phyloP scores from a whole-genome alignment of 2,113 vertebrate genomes.

The Phrynosoma platyrhinos region DNA sequence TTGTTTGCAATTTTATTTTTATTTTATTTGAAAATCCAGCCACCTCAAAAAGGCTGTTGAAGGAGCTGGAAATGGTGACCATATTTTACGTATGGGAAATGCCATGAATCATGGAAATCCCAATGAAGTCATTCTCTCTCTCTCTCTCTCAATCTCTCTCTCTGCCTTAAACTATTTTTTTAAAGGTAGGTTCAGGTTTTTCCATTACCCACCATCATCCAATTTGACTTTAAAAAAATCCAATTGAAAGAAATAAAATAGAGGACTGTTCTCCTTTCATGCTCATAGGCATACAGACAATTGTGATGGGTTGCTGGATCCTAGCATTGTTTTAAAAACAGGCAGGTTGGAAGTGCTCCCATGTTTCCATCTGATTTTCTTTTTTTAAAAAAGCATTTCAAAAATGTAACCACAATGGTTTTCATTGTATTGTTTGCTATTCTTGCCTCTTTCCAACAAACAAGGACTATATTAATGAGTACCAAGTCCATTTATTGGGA shows the following conservation, averaged over 20 bases:
- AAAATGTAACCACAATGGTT: no score
- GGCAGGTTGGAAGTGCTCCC: no score
- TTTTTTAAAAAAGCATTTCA: not conserved
- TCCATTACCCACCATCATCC: conserved; percentile 64
- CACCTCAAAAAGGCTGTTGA: conserved; percentile 51
- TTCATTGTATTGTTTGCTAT: no score
- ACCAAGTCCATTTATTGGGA: no score
- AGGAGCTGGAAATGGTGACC: conserved; percentile 65
- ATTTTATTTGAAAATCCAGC: not conserved
- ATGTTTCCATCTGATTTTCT: not conserved
- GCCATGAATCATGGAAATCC: conserved; percentile 71
- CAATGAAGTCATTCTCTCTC: conserved; percentile 56
- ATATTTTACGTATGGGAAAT: conserved; percentile 53
- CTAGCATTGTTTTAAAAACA: no score
- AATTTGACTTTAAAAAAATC: conserved; percentile 28
- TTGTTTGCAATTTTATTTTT: not conserved
- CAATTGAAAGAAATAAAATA: conserved; percentile 21
- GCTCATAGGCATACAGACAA: no score
- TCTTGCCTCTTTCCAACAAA: no score
- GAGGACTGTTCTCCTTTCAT: no score
- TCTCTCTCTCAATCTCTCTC: conserved; percentile 25
- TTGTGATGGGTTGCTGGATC: no score
- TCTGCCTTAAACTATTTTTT: conserved; percentile 54
- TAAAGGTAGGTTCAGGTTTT: conserved; percentile 62
- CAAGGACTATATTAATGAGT: no score